phyloP scores from a whole-genome alignment of 2,888 invertebrate genomes.

The Lumbricus terrestris region DNA sequence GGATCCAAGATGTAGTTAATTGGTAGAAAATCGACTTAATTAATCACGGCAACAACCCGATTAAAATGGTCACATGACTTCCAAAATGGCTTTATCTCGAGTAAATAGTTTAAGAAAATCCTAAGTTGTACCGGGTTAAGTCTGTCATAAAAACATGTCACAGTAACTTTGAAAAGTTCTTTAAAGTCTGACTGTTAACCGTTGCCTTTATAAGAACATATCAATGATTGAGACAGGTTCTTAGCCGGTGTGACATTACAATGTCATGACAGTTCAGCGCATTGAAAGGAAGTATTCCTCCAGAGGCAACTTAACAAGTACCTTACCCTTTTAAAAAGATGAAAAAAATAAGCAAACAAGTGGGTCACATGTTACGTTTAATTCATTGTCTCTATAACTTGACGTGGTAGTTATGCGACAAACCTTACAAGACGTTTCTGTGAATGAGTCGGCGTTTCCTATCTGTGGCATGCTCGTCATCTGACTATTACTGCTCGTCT shows the following conservation, averaged over 20 bases:
- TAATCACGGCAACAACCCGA: no score
- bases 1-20: no score
- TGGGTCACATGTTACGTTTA: background rate
- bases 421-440: background rate
- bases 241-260: no score
- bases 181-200: no score
- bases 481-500: background rate
- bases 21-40: no score
- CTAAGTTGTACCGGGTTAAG: background rate
- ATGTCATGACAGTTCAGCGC: no score
- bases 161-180: background rate
- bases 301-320: no score
- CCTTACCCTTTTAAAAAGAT: background rate
- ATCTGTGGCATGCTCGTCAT: slow-evolving; percentile 6
- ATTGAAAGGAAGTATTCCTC: no score
- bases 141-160: background rate
- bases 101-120: background rate
- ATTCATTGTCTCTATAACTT: background rate
- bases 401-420: background rate
- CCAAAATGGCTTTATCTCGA: background rate
- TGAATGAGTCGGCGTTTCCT: background rate
- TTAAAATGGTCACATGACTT: no score
- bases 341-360: background rate
- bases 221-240: no score
- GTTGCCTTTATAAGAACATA: no score